Percentiles rank a stretch among this genome's conserved stretches.
phyloP scores from a whole-genome alignment of 2,888 invertebrate genomes.

The Eretmocerus hayati region DNA sequence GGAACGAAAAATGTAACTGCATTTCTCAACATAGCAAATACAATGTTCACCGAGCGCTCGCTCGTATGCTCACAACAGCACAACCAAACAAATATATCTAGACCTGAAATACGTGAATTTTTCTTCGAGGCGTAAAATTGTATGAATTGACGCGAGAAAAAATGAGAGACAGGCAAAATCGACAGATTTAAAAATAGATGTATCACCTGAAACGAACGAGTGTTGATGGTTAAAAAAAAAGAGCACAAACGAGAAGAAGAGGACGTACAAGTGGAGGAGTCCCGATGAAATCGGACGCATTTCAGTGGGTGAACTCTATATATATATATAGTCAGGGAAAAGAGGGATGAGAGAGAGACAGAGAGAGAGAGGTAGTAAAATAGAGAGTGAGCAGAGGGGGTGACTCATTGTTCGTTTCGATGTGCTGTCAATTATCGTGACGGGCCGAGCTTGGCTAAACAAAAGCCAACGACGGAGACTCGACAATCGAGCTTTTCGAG shows the following conservation, averaged over 20 bases:
- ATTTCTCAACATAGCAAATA: too few relatives aligned
- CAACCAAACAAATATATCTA: too few relatives aligned
- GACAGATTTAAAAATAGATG: too few relatives aligned
- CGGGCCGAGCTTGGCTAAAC: slow-evolving; percentile 12
- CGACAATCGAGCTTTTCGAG: slow-evolving; percentile 16
- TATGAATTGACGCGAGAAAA: too few relatives aligned
- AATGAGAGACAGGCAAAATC: too few relatives aligned
- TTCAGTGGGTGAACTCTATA: slow-evolving; percentile 16
- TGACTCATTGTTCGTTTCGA: slow-evolving; percentile 21
- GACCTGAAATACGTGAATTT: too few relatives aligned
- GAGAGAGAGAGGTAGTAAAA: not conserved
- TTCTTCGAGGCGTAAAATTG: too few relatives aligned
- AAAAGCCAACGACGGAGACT: slow-evolving; percentile 9
- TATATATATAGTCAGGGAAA: slow-evolving; percentile 6
- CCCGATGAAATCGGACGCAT: not conserved
- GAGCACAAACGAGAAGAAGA: not conserved
- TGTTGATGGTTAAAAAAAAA: too few relatives aligned
- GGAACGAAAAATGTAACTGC: too few relatives aligned
- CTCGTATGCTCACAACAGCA: too few relatives aligned
- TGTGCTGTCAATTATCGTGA: slow-evolving; percentile 22
- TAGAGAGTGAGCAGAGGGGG: not conserved
- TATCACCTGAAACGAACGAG: too few relatives aligned
- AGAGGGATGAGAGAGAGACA: not conserved
- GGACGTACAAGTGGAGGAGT: not conserved
- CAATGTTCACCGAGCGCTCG: too few relatives aligned